phyloP scores from a whole-genome alignment of 2,888 invertebrate species.

The Philonicus albiceps region DNA sequence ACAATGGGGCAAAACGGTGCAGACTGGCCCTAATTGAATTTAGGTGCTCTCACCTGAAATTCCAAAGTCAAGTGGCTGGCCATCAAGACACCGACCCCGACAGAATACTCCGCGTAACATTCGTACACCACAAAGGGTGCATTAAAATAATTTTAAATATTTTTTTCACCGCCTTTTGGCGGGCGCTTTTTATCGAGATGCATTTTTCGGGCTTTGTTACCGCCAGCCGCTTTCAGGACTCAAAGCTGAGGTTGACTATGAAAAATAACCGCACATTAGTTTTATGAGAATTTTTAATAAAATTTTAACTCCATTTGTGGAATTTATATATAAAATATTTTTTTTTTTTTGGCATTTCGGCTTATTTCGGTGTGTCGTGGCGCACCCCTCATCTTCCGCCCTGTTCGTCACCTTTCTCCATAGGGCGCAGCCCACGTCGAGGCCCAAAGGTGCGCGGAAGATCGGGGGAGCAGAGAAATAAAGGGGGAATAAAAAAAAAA shows the following conservation, averaged over 20 bases:
- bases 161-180: not conserved
- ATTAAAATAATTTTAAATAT: slow-evolving; percentile 5
- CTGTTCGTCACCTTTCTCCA: slow-evolving; percentile 6
- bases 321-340: not conserved
- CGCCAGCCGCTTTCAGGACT: not conserved
- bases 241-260: not conserved
- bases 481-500: not conserved
- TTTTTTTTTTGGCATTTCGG: not conserved
- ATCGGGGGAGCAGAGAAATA: not conserved
- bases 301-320: slow-evolving; percentile 33
- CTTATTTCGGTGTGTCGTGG: not conserved
- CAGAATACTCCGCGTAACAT: not conserved
- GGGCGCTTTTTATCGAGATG: not conserved
- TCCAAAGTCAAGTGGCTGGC: not conserved
- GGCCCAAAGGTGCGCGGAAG: not conserved
- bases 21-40: not conserved
- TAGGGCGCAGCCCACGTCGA: not conserved
- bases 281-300: slow-evolving; percentile 47
- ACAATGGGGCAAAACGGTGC: not conserved
- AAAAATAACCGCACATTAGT: slow-evolving; percentile 45
- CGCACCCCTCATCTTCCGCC: not conserved
- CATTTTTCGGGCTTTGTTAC: slow-evolving; percentile 27
- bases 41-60: not conserved
- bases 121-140: not conserved
- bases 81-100: not conserved